These are phyloP conservation scores for Oeneis ivallda DNA, from an alignment of 2,888 invertebrate species.

Conservation along the genomic window DNA sequence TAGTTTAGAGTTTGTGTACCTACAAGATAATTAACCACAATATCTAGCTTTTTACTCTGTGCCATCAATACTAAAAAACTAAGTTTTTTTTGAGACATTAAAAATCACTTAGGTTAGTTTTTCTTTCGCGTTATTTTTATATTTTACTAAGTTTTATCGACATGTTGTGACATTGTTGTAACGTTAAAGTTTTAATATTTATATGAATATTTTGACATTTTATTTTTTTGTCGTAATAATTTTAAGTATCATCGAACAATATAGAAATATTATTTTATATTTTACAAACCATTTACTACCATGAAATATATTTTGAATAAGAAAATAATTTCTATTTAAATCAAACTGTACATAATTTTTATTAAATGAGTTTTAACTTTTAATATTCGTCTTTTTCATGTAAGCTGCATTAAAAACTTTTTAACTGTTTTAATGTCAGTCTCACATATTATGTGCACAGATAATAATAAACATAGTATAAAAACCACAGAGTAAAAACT, in stretches of 20 bases:
- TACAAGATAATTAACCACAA: background rate
- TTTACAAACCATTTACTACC: background rate
- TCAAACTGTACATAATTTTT: background rate
- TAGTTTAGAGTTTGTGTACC: too few relatives aligned
- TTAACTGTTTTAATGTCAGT: background rate
- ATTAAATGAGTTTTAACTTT: too few relatives aligned
- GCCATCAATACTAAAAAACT: conserved; percentile 7
- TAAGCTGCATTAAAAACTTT: background rate
- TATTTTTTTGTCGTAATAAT: background rate
- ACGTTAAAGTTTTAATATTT: conserved; percentile 9
- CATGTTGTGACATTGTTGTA: background rate
- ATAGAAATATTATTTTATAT: background rate
- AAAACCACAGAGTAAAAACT: conserved; percentile 10
- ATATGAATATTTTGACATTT: conserved; percentile 2
- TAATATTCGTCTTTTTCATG: too few relatives aligned
- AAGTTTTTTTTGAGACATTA: background rate
- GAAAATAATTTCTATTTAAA: background rate
- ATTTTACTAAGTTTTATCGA: conserved; percentile 3
- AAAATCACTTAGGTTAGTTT: background rate
- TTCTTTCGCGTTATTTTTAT: conserved; percentile 10
- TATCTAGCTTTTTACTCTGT: conserved; percentile 12
- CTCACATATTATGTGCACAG: background rate
- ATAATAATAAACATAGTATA: conserved; percentile 4
- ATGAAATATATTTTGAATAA: background rate
- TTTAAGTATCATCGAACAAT: background rate